phyloP scores from a whole-genome alignment of 2,113 vertebrate species.

The Istiophorus platypterus region DNA sequence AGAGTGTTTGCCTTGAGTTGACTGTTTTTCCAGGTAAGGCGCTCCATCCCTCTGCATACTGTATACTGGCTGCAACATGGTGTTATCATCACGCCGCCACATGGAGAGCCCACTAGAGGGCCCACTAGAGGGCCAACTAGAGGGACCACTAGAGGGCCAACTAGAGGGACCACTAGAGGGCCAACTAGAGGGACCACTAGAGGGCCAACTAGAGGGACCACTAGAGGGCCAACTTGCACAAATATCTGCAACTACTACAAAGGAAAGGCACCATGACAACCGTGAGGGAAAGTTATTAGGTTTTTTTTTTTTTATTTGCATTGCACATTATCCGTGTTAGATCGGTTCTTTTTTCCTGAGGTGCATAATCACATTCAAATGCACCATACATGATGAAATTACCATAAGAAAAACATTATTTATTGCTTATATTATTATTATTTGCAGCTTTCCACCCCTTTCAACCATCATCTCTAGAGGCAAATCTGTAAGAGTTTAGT shows the following conservation, averaged over 20 bases:
- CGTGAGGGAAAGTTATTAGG: too few relatives aligned
- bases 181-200: slow-evolving; percentile 16
- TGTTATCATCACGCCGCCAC: background rate
- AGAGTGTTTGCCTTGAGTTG: background rate
- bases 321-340: background rate
- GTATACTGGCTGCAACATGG: background rate
- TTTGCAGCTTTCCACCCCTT: too few relatives aligned
- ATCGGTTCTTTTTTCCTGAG: background rate
- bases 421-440: background rate
- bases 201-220: background rate
- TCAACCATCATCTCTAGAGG: too few relatives aligned
- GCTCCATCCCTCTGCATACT: background rate
- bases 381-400: background rate
- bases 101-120: slow-evolving; percentile 27
- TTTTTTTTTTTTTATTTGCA: background rate
- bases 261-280: background rate
- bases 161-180: slow-evolving; percentile 30
- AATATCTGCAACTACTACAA: background rate
- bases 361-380: background rate
- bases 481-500: background rate
- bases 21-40: background rate
- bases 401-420: background rate
- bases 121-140: too few relatives aligned
- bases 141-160: slow-evolving; percentile 30
- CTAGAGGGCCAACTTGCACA: slow-evolving; percentile 37